Conservation (phyloP, 2,113 vertebrate genomes). For the Amphilophus citrinellus region DNA sequence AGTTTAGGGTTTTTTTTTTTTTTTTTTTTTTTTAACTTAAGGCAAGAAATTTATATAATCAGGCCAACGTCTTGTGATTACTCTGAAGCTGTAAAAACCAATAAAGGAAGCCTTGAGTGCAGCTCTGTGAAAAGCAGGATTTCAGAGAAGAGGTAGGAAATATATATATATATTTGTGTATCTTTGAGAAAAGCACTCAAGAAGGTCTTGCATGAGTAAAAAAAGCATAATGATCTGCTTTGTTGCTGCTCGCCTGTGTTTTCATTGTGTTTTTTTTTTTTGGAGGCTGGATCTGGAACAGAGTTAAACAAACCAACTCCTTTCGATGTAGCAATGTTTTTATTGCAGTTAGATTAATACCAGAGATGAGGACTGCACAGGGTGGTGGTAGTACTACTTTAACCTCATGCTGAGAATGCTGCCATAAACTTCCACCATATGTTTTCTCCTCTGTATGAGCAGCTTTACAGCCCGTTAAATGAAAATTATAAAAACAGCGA, state of each 20-base stretch:
- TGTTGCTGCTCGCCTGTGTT: neutral
- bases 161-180: too few relatives aligned
- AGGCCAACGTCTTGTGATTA: neutral
- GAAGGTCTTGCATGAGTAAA: conserved; percentile 1
- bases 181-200: neutral
- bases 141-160: too few relatives aligned
- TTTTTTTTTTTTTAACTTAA: neutral
- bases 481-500: neutral
- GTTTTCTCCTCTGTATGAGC: neutral
- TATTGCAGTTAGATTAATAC: conserved; percentile 5
- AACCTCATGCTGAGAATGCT: neutral
- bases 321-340: neutral
- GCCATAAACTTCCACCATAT: neutral
- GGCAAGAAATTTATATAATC: neutral
- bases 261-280: neutral
- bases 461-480: neutral
- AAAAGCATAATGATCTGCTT: neutral
- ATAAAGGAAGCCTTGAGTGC: neutral
- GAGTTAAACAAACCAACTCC: neutral
- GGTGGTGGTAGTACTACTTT: neutral
- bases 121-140: too few relatives aligned
- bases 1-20: neutral
- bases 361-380: neutral
- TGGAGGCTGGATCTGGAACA: conserved; percentile 23
- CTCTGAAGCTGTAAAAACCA: neutral